These are phyloP conservation scores for Lasioglossum morio DNA, from an alignment of 2,888 invertebrate genomes.

Conservation along the genomic window DNA sequence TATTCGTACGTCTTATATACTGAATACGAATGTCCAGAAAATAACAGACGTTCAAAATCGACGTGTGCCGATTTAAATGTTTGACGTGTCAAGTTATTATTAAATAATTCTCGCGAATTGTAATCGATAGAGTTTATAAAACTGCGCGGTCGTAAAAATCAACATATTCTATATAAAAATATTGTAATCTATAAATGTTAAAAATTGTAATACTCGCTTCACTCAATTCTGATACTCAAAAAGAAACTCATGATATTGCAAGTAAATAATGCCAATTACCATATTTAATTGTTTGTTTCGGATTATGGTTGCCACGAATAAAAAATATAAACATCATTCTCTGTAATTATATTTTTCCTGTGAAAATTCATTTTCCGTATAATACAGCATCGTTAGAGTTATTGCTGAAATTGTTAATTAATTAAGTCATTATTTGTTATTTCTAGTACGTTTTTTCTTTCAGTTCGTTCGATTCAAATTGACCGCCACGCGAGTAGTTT, in stretches of 20 bases:
- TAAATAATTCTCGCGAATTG: conserved; percentile 37
- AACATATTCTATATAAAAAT: conserved; percentile 30
- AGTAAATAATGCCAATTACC: conserved; percentile 49
- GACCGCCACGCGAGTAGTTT: background rate
- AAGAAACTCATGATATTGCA: conserved; percentile 44
- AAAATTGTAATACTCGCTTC: conserved; percentile 21
- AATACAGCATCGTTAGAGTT: too few relatives aligned
- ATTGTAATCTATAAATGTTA: conserved; percentile 40
- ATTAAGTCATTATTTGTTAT: background rate
- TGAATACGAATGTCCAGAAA: conserved; percentile 14
- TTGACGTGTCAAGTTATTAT: conserved; percentile 39
- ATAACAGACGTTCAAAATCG: conserved; percentile 23
- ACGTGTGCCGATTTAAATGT: conserved; percentile 32
- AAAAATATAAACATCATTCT: conserved; percentile 31
- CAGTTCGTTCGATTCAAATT: background rate
- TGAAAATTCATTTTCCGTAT: background rate
- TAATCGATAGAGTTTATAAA: conserved; percentile 32
- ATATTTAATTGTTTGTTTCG: conserved; percentile 55
- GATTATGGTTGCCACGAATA: conserved; percentile 53
- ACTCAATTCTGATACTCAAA: conserved; percentile 2
- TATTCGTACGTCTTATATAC: conserved; percentile 30
- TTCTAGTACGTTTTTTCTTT: background rate
- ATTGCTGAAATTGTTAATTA: background rate
- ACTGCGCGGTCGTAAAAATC: conserved; percentile 18
- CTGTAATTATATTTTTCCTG: background rate